Evolutionary conservation across 2,113 vertebrate species (phyloP), one percentile per base, ranked within the genome.

Genomic region (Callocephalon fimbriatum): DNA sequence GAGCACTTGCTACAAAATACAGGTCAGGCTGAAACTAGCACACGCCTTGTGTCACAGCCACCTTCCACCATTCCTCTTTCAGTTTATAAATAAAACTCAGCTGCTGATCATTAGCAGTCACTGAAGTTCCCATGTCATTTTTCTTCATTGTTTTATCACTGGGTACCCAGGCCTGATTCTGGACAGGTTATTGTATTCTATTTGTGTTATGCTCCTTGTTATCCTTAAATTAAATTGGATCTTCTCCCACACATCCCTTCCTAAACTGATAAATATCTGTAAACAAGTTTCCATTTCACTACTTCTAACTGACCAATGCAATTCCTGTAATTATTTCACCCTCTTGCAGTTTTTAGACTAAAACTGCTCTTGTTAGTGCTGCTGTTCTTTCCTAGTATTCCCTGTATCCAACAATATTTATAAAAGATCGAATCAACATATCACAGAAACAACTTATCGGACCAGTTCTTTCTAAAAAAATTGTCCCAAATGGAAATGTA

Each of bases 31-130:
- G n/a, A 54, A 73, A 7, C 12, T 44, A 81, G 16, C 19, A 21
- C 6, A 71, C 22, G 18, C 11, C 1, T 0, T 27, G 12, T 21
- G 37, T 31, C 61, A 78, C 21, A 66, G 20, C 7, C 37, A 51
- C 10, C 32, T 53, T n/a, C 35, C 27, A 56, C 15, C 3, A 7
- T 48, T 37, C 8, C 22, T 32, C 11, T 25, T 90, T 73, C 40
- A 48, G 16, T 16, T 81, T 47, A 65, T 62, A 91, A 92, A 40
- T 31, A 78, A 81, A 95, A 51, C 16, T 8, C 9, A 76, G 32
- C 7, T 42, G 20, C 38, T 81, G 53, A 51, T 73, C 65, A 45
- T 59, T 65, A 59, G 16, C 13, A 63, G 14, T 45, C 45, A 23
- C 6, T 54, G 45, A 62, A 18, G 5, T 26, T 53, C n/a, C 20